Evolutionary conservation across 2,888 invertebrate species (phyloP).

Genomic region (Lepidochrysops patricia): DNA sequence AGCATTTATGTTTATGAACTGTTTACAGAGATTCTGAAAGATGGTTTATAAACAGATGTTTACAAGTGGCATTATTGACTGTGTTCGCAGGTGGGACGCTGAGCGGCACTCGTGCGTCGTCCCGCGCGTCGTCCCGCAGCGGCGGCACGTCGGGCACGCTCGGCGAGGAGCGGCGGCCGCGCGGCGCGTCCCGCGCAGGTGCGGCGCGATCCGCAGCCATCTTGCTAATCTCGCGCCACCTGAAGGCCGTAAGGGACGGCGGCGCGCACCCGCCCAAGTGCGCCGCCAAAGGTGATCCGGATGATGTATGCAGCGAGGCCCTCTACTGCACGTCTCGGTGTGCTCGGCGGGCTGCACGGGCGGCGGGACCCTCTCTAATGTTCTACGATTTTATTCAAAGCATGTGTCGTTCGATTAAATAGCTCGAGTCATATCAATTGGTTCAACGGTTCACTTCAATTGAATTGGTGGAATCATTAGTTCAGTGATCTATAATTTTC

Average conservation of each 20-base stretch:
- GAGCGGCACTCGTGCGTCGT: conserved; percentile 64
- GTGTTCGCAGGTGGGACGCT: conserved; percentile 70
- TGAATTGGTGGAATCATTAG: no score
- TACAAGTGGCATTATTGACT: background rate
- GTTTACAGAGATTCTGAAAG: no score
- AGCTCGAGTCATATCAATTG: no score
- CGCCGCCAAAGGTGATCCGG: conserved; percentile 75
- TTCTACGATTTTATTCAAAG: background rate
- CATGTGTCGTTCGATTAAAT: no score
- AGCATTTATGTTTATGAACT: no score
- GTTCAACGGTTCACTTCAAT: no score
- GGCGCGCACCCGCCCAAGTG: conserved; percentile 72
- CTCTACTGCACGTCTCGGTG: conserved; percentile 62
- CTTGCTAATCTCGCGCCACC: conserved; percentile 94
- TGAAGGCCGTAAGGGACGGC: conserved; percentile 76
- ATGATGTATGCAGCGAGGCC: conserved; percentile 69
- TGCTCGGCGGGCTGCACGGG: conserved; percentile 36
- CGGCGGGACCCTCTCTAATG: conserved; percentile 33
- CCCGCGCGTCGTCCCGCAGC: conserved; percentile 66
- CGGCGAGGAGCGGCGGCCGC: conserved; percentile 52
- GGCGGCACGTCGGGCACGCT: conserved; percentile 62
- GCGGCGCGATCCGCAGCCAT: conserved; percentile 94
- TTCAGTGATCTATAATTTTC: no score
- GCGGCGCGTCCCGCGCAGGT: conserved; percentile 90
- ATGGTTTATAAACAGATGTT: no score